A percentile compares a stretch with the other conserved stretches of the same genome.
Evolutionary conservation across 2,888 invertebrate species (phyloP).

Genomic region (Ptychoptera contaminata): DNA sequence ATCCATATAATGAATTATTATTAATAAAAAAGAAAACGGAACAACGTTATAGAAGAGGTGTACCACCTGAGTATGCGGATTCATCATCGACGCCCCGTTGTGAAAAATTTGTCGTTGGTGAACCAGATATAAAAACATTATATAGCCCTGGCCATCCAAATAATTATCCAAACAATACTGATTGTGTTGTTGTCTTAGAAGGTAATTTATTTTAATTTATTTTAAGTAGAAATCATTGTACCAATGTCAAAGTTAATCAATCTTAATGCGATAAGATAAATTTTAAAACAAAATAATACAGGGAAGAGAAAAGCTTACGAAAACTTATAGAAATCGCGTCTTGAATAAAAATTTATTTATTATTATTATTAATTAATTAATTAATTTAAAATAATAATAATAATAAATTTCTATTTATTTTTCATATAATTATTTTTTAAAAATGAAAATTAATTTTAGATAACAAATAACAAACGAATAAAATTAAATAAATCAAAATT

Average conservation of each 20-base stretch:
- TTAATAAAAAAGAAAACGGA: no score
- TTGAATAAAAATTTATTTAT: no score
- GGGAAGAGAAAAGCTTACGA: no score
- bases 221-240: neutral
- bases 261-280: neutral
- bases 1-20: no score
- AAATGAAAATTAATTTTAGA: no score
- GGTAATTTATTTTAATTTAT: constrained; percentile 36
- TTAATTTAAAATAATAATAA: no score
- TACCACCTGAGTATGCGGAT: neutral
- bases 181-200: constrained; percentile 47
- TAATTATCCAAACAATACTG: constrained; percentile 47
- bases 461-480: neutral
- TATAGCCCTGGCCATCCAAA: constrained; percentile 54
- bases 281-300: no score
- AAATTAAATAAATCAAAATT: neutral
- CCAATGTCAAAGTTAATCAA: neutral
- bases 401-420: no score
- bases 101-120: constrained; percentile 39
- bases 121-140: constrained; percentile 42
- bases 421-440: no score
- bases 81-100: constrained; percentile 26
- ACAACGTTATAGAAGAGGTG: neutral
- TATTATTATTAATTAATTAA: no score
- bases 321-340: no score